Conservation (phyloP, 2,888 invertebrate species). For the Dolichomitus sp. region DNA sequence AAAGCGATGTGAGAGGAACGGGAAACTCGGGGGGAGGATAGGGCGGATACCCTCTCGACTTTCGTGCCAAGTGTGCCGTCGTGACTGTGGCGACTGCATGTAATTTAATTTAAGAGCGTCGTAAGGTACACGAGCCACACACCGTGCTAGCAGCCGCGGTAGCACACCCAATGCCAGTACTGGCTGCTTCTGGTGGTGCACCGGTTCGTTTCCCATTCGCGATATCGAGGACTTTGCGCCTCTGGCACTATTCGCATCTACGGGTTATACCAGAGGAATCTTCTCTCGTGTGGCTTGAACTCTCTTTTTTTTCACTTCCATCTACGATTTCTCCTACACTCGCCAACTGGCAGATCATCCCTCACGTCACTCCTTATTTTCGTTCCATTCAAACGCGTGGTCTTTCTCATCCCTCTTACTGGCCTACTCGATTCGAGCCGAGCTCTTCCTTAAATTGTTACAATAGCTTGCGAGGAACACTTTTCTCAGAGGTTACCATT, state of each 20-base stretch:
- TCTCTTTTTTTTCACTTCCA: background rate
- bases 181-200: background rate
- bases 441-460: slow-evolving; percentile 37
- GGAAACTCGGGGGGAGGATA: slow-evolving; percentile 18
- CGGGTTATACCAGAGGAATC: slow-evolving; percentile 27
- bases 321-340: slow-evolving; percentile 6
- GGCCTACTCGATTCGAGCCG: background rate
- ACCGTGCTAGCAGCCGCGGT: slow-evolving; percentile 28
- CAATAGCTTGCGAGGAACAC: background rate
- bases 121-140: slow-evolving; percentile 77
- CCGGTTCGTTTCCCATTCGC: slow-evolving; percentile 63
- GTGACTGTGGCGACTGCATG: slow-evolving; percentile 83
- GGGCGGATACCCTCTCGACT: slow-evolving; percentile 52
- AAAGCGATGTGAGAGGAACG: slow-evolving; percentile 34
- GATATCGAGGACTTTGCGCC: slow-evolving; percentile 60
- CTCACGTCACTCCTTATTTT: slow-evolving; percentile 45
- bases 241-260: slow-evolving; percentile 26
- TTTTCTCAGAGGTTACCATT: background rate
- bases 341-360: slow-evolving; percentile 34
- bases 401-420: background rate
- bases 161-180: background rate
- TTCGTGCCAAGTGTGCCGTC: slow-evolving; percentile 83
- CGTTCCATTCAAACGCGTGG: slow-evolving; percentile 24
- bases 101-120: slow-evolving; percentile 84
- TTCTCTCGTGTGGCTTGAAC: slow-evolving; percentile 5